Evolutionary conservation across 1,140 invertebrate genomes (phyloP), one percentile per base, ranked within the genome.

Genomic region (Drosophila nikananu): DNA sequence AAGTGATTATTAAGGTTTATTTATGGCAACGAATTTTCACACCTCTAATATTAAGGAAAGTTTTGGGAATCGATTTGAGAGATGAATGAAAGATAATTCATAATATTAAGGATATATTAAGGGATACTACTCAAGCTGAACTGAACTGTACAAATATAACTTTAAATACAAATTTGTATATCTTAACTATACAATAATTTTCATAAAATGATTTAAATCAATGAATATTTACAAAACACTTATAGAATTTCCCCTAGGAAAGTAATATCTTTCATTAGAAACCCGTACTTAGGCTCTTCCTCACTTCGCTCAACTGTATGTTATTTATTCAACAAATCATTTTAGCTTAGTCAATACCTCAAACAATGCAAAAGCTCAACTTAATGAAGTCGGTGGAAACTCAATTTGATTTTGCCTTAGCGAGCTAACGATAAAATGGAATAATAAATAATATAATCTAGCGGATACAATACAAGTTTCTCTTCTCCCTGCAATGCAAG

Each of bases 331-430:
- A 27, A 27, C 30, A 37, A 25, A 52, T 9, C 15, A 30, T 30
- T 19, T 39, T 30, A 37, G 39, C 63, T 46, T 54, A 25, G 49
- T 32, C 23, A 68, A 23, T 37, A 68, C 42, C 19, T 54, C 49
- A 32, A 68, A 67, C 63, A 68, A 71, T 71, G 39, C 30, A 13
- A 55, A 55, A 54, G 49, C 63, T 46, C 49, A 71, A 71, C 55
- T 68, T 46, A 52, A 10, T 73, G 23, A 41, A 77, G 75, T 77
- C 63, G 41, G 30, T 42, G 37, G 35, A 44, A 77, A 61, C n/a
- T 70, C 9, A 57, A 78, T 78, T 78, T 78, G 51, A 78, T 78
- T 57, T 70, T 44, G 32, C 62, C 51, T 70, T 78, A 77, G 57
- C 74, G 7, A 55, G 27, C 41, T 32, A 46, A 42, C 59, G 27